Conservation (phyloP, 1,140 invertebrate species). For the Drosophila sulfurigaster region DNA sequence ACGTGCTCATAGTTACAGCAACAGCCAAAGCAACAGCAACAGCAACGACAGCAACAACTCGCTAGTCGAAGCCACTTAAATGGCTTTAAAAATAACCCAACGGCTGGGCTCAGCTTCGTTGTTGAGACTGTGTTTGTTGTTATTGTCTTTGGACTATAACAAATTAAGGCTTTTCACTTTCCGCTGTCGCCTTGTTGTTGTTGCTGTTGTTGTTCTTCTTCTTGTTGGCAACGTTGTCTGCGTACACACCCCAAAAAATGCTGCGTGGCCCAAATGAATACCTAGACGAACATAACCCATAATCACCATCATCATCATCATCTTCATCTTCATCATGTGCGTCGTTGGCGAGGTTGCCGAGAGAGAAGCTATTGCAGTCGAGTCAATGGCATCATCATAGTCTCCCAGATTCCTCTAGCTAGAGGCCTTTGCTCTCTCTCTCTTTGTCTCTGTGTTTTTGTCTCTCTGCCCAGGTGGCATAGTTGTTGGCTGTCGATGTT, state of each 20-base stretch:
- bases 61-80: conserved; percentile 61
- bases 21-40: background rate
- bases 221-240: conserved; percentile 27
- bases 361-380: background rate
- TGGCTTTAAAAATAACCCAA: conserved; percentile 74
- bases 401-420: background rate
- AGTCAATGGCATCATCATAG: background rate
- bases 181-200: conserved; percentile 44
- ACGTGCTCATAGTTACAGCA: conserved; percentile 55
- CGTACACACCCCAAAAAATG: conserved; percentile 47
- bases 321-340: conserved; percentile 49
- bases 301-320: conserved; percentile 76
- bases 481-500: conserved; percentile 42
- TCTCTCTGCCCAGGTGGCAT: conserved; percentile 8
- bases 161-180: conserved; percentile 80
- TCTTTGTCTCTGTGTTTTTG: too few species aligned
- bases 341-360: background rate
- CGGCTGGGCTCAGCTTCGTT: conserved; percentile 1
- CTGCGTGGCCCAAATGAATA: conserved; percentile 75
- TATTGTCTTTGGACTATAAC: conserved; percentile 52
- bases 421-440: background rate
- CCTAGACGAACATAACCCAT: conserved; percentile 73
- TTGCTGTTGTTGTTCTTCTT: conserved; percentile 18
- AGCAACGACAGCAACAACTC: conserved; percentile 6
- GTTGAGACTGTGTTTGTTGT: conserved; percentile 15